Evolutionary conservation across 2,888 invertebrate genomes (phyloP).

Genomic region (Ennomos fuscantarius): DNA sequence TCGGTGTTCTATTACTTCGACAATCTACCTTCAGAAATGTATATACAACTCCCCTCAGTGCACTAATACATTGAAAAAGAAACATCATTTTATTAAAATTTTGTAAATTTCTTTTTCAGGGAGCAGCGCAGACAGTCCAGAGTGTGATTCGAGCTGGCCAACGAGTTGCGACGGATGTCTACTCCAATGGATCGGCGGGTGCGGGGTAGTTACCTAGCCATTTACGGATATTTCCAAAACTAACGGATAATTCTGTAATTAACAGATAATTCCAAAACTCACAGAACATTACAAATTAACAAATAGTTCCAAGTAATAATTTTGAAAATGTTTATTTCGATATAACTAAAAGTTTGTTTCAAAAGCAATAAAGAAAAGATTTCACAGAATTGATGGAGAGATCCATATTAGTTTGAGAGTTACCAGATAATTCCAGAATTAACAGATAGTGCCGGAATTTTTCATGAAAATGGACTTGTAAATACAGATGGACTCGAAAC

Average conservation of each 20-base stretch:
- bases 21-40: too few relatives aligned
- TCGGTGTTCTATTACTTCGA: too few relatives aligned
- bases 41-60: background rate
- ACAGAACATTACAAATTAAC: slow-evolving; percentile 1
- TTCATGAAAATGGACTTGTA: slow-evolving; percentile 31
- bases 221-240: slow-evolving; percentile 10
- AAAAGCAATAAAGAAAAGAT: too few relatives aligned
- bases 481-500: slow-evolving; percentile 63
- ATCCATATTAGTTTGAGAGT: too few relatives aligned
- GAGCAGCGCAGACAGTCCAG: slow-evolving; percentile 90
- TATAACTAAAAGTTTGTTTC: too few relatives aligned
- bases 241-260: slow-evolving; percentile 4
- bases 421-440: slow-evolving; percentile 1
- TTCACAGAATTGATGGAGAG: too few relatives aligned
- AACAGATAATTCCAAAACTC: slow-evolving; percentile 11
- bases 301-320: background rate
- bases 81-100: slow-evolving; percentile 4
- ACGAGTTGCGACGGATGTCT: slow-evolving; percentile 77
- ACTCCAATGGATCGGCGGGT: slow-evolving; percentile 75
- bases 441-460: slow-evolving; percentile 13
- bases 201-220: slow-evolving; percentile 53
- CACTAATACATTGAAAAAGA: too few relatives aligned
- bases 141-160: slow-evolving; percentile 86
- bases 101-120: slow-evolving; percentile 78
- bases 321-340: too few relatives aligned